Evolutionary conservation across 1,140 invertebrate species (phyloP).

Genomic region (roundworm (Caenorhabditis elegans)): WBcel235 BX284602.5:7057001-7057500

Average conservation of each 20-base stretch:
- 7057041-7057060: too few species aligned
- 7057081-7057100: too few species aligned
- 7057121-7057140: too few species aligned
- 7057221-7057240: conserved; percentile 73
- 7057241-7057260: conserved; percentile 73
- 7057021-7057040: too few species aligned
- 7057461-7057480: conserved; percentile 93
- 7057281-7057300: conserved; percentile 96
- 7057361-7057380: conserved; percentile 87
- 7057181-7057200: conserved; percentile 27
- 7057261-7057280: conserved; percentile 96
- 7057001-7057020: too few species aligned
- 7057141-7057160: too few species aligned
- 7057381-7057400: conserved; percentile 72
- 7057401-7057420: conserved; percentile 75
- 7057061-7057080: too few species aligned
- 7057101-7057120: too few species aligned
- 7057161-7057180: too few species aligned
- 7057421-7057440: conserved; percentile 84
- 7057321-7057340: conserved; percentile 83
- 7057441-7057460: conserved; percentile 98
- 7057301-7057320: conserved; percentile 87
- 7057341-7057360: conserved; percentile 94
- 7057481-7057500: conserved; percentile 75
- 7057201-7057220: conserved; percentile 85